Conservation (phyloP, 2,797 vertebrate genomes). For the Chaetodon trifasciatus region DNA sequence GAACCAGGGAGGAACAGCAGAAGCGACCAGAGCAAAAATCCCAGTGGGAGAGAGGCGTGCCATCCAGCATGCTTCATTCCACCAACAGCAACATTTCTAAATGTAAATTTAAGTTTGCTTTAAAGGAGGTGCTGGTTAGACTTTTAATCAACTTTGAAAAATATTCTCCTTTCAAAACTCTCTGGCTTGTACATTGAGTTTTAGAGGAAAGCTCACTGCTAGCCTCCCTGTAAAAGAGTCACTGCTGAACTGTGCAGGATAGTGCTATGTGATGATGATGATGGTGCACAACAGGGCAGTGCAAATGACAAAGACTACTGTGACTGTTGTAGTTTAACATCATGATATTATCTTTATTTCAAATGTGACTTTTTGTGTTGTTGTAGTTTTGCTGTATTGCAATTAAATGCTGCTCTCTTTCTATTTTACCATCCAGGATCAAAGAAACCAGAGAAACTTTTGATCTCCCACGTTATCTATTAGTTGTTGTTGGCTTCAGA, state of each 20-base stretch:
- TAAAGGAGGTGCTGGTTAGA: background rate
- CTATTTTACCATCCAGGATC: background rate
- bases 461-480: background rate
- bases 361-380: background rate
- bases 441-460: constrained; percentile 4
- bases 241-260: background rate
- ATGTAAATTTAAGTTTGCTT: constrained; percentile 15
- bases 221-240: too few species aligned
- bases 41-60: constrained; percentile 13
- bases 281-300: background rate
- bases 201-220: background rate
- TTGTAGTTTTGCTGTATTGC: background rate
- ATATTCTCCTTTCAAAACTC: constrained; percentile 5
- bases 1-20: constrained; percentile 12
- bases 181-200: background rate
- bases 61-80: background rate
- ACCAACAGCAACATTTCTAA: constrained; percentile 1
- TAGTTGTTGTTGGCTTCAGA: constrained; percentile 8
- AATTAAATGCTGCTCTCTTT: constrained; percentile 17
- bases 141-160: constrained; percentile 21
- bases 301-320: background rate
- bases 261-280: background rate
- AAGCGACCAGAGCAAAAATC: constrained; percentile 8
- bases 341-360: constrained; percentile 16
- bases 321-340: constrained; percentile 5